Base-by-base conservation (phyloP, 64 coral and sea anemone genomes). In the Actinia equina region DNA sequence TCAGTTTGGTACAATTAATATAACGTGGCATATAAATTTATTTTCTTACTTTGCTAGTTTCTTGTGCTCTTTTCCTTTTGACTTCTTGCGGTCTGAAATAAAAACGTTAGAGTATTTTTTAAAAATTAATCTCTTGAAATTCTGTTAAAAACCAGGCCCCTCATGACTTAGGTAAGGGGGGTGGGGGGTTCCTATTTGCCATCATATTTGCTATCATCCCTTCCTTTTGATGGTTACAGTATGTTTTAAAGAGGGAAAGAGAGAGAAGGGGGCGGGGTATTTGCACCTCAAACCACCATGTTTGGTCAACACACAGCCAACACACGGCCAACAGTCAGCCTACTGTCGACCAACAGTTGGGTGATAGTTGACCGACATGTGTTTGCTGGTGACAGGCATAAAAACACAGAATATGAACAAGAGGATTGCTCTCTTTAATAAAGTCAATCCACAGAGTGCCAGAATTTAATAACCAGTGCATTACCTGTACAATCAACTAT, bases 41-140 rank as follows among this genome's bases (percentile, higher is more conserved):
- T 17, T 81, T 52, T 81, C 16, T 52, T 82, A 98, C 95, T 92
- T 98, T 83, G 70, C 8, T 30, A 92, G 49, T 85, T 94, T 92
- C 53, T 94, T 92, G 84, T 90, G 87, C 27, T 98, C 93, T 45
- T 92, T 98, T 53, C 49, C 85, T 83, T 94, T 87, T 43, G 58
- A 20, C 45, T 98, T 98, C 84, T 94, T 98, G 59, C 88, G 85
- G 43, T 98, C 95, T 98, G 53, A 22, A 71, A 90, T 53, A 42
- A 44, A 77, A 59, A 74, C 18, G 26, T 37, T 37, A 19, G 9
- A 77, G n/a, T 76, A 87, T 17, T 20, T 76, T 87, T 15, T 41
- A 4, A 0, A 37, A 37, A 77, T 57, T 13, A 57, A 16, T 57
- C 15, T 57, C 1, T 57, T 57, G 55, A 57, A 57, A 65, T 65